Base-by-base conservation (phyloP, 1,140 invertebrate species). In the Camponotus pennsylvanicus region DNA sequence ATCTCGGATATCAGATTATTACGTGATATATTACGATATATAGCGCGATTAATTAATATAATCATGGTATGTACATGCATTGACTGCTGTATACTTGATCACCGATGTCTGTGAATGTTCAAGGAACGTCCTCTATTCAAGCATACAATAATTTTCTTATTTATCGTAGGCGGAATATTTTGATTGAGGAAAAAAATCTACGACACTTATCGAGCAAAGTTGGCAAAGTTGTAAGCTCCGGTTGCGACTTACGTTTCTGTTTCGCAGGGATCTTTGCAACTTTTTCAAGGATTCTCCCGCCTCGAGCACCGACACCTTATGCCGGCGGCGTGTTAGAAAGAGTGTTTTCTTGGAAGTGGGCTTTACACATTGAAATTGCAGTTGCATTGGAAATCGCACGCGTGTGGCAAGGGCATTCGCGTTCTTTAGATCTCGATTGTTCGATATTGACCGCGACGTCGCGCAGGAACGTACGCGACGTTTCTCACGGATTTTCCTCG, bases 261-360 rank as follows among this genome's bases (percentile, higher is more conserved):
- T 61, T 61, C 67, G 79, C 82, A 61, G 73, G 64, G 55, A 64
- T 57, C 59, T 55, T 85, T 45, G 73, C 34, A 78, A 85, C 73
- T 85, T 78, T 85, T 67, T 85, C 82, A 85, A 85, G 73, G 82
- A 85, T 85, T 21, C 42, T 52, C 15, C 49, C 18, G 45, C 42
- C 8, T 37, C 37, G 37, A 49, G n/a, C 61, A 37, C 55, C 55
- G 69, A 32, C 73, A 64, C 34, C 32, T 85, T 15, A 3, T 37
- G 15, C 52, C 34, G 42, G 11, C 40, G 32, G 13, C 11, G 42
- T 45, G 34, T 80, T 40, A n/a, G 49, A 70, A 57, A 27, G 27
- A 80, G 40, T 11, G 15, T 59, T 45, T 71, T 71, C 21, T n/a
- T 69, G 37, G 66, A 57, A 80, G 37, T 18, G 27, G 49, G 69